Evolutionary conservation across 2,113 vertebrate species (phyloP), one percentile per base, ranked within the genome.

Genomic region (Bubo blakistoni): DNA sequence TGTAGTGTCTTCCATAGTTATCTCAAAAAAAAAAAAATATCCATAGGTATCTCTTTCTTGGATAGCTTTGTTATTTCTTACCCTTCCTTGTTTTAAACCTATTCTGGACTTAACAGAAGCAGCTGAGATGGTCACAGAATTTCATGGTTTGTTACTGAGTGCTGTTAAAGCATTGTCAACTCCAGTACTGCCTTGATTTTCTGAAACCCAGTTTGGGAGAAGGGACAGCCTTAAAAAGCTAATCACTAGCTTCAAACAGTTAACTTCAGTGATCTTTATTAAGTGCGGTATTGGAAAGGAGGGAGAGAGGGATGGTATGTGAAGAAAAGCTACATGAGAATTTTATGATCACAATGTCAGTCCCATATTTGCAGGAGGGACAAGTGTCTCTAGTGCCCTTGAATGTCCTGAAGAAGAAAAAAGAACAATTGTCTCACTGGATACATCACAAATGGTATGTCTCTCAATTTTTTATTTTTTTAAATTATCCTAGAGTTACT

Each of bases 401-500:
- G 99, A 99, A 97, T 99, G 99, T 97, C 99, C 99, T 81, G 97
- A 96, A 78, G 99, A 99, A 97, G 99, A 99, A 96, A 98, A 97
- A 84, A 99, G 99, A 98, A 98, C 98, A 92, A 99, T 99, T 92
- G 96, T 99, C 72, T 99, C 99, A 27, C 96, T 99, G 98, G 99
- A 99, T 92, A 99, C 99, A 62, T 99, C 99, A 94, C 99, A 99
- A 98, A 99, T 99, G 99, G 99, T 99, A 98, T 52, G 95, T 97
- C 44, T 86, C 70, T 70, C 44, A 10, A 8, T 30, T 63, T 61
- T 55, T n/a, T 27, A 17, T 51, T 22, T 72, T 72, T 86, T 65
- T 2, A 8, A 57, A 47, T 29, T 71, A 26, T 26, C 20, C 5
- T 78, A 15, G 3, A 25, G 15, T 80, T 92, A 24, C 17, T 65